Base-by-base conservation (phyloP, 2,797 vertebrate species). In the Sarcoramphus papa region DNA sequence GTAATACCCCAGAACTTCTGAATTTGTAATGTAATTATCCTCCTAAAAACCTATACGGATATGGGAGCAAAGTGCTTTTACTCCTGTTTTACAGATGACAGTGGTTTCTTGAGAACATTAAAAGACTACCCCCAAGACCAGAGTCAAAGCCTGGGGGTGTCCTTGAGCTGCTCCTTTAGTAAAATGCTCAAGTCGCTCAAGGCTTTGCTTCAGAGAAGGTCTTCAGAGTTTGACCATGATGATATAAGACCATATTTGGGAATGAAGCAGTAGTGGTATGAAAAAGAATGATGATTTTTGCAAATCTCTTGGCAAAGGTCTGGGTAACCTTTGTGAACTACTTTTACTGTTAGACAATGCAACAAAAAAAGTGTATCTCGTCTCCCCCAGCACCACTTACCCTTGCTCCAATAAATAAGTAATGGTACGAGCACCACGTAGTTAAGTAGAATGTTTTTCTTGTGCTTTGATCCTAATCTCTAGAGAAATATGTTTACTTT, bases 381-480 rank as follows among this genome's bases (percentile, higher is more conserved):
- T 70, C 41, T 96, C 43, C 80, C 35, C 30, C 54, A 82, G 41
- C 45, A 88, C 63, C 28, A 28, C 47, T 95, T 90, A 72, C 40
- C 60, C 53, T 79, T 88, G 63, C 40, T 82, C 57, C 62, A 78
- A 43, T 88, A 94, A 92, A 53, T 90, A 95, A 95, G 76, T 63
- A 85, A 83, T n/a, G 78, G 89, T 96, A 90, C 2, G 7, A 97
- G 92, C 77, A 82, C 63, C 81, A 82, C 0, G 43, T 67, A 96
- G 92, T 78, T 97, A 92, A 97, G 88, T 89, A 96, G 95, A 98
- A 98, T 97, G 84, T 95, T 96, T 96, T 95, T 74, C 87, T 96
- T 78, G 22, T 77, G 70, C 90, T 97, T 98, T 97, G 95, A 97
- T 97, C 97, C 70, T 97, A 97, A 96, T 98, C 97, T 97, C 96